Conservation (phyloP, 2,888 invertebrate genomes). For the Caenorhabditis doughertyi region DNA sequence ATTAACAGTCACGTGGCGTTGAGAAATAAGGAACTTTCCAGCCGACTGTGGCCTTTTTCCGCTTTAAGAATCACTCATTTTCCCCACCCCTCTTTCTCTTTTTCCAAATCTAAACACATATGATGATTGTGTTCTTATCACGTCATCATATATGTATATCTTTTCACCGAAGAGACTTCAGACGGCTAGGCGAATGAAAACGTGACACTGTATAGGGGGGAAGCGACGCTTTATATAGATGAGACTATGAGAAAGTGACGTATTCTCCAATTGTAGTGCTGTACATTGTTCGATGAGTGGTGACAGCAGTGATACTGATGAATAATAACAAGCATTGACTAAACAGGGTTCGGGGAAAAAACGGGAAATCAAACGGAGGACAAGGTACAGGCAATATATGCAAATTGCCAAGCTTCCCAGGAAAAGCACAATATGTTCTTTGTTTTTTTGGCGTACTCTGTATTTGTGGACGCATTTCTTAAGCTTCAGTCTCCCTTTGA, state of each 20-base stretch:
- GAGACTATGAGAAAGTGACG: slow-evolving; percentile 22
- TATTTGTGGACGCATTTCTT: not conserved
- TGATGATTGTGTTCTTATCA: slow-evolving; percentile 45
- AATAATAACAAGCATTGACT: slow-evolving; percentile 31
- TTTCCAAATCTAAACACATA: slow-evolving; percentile 17
- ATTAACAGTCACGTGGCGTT: slow-evolving; percentile 7
- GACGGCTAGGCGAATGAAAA: slow-evolving; percentile 22
- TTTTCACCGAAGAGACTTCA: slow-evolving; percentile 12
- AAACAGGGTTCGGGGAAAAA: not conserved
- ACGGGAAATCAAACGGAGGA: not conserved
- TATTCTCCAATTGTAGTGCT: not conserved
- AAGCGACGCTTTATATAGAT: too few relatives aligned
- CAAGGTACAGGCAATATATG: not conserved
- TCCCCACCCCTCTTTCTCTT: not conserved
- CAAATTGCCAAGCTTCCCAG: not conserved
- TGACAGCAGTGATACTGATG: not conserved
- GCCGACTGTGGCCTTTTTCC: not conserved
- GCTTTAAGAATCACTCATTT: slow-evolving; percentile 3
- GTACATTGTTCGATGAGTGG: slow-evolving; percentile 24
- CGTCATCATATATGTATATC: slow-evolving; percentile 32
- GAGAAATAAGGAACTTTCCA: not conserved
- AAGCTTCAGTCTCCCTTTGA: not conserved
- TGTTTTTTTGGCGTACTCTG: not conserved
- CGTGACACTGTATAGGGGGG: slow-evolving; percentile 44
- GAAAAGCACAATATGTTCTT: not conserved